phyloP scores from a whole-genome alignment of 2,888 invertebrate genomes.

The Nephrotoma flavescens region DNA sequence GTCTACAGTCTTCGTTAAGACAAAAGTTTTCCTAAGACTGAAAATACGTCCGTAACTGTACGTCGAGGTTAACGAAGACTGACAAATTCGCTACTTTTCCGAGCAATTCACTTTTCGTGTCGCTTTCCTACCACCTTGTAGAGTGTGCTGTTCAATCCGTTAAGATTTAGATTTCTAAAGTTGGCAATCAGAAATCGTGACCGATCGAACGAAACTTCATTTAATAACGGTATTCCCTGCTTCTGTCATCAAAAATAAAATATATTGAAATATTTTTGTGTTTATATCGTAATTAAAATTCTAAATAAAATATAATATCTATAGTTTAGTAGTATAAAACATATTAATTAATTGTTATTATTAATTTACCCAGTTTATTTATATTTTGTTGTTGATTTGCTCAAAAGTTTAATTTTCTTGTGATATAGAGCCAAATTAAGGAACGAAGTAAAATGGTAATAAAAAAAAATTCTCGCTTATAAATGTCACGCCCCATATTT shows the following conservation, averaged over 20 bases:
- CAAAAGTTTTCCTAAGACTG: no score
- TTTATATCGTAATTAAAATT: background rate
- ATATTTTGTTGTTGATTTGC: background rate
- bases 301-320: background rate
- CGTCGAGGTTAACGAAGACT: no score
- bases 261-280: background rate
- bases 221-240: background rate
- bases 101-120: no score
- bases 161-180: background rate
- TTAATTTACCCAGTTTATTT: background rate
- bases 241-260: background rate
- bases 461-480: background rate
- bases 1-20: no score
- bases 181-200: background rate
- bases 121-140: no score
- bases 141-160: no score
- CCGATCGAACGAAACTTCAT: background rate
- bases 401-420: background rate
- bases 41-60: no score
- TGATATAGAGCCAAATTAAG: background rate
- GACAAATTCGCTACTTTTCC: no score
- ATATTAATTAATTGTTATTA: background rate
- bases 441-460: conserved; percentile 1
- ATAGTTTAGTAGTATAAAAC: background rate
- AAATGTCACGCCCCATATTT: background rate